Evolutionary conservation across 2,888 invertebrate species (phyloP).

Genomic region (Melipona bicolor): DNA sequence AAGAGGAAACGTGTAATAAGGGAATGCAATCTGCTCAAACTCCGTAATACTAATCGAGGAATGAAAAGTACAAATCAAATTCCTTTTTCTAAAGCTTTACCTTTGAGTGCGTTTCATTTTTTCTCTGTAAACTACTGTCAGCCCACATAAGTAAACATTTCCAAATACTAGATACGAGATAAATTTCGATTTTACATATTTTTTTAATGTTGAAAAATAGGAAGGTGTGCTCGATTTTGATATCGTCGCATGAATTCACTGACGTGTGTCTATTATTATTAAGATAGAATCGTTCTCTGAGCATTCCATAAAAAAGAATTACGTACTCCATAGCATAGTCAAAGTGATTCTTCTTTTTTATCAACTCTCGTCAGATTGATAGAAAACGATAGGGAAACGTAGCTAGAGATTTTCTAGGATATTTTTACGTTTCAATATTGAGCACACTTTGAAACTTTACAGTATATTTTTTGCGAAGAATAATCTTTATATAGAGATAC

Average conservation of each 20-base stretch:
- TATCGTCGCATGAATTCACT: neutral
- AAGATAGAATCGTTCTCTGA: neutral
- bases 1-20: slow-evolving; percentile 60
- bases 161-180: slow-evolving; percentile 27
- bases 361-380: neutral
- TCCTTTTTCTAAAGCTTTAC: slow-evolving; percentile 60
- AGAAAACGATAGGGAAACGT: neutral
- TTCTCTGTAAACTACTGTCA: slow-evolving; percentile 35
- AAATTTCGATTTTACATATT: slow-evolving; percentile 33
- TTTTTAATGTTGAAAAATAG: slow-evolving; percentile 31
- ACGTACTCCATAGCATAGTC: neutral
- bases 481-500: slow-evolving; percentile 54
- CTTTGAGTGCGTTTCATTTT: slow-evolving; percentile 59
- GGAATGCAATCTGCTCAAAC: slow-evolving; percentile 74
- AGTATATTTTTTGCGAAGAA: slow-evolving; percentile 44
- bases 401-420: slow-evolving; percentile 7
- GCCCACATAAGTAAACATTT: slow-evolving; percentile 29
- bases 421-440: slow-evolving; percentile 46
- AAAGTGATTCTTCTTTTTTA: neutral
- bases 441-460: slow-evolving; percentile 47
- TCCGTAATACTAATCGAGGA: slow-evolving; percentile 62
- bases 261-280: neutral
- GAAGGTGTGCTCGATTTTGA: slow-evolving; percentile 50
- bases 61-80: slow-evolving; percentile 79
- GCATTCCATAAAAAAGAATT: slow-evolving; percentile 15